Evolutionary conservation across 2,113 vertebrate genomes (phyloP), one percentile per base, ranked within the genome.

Genomic region (Gracilinanus agilis): DNA sequence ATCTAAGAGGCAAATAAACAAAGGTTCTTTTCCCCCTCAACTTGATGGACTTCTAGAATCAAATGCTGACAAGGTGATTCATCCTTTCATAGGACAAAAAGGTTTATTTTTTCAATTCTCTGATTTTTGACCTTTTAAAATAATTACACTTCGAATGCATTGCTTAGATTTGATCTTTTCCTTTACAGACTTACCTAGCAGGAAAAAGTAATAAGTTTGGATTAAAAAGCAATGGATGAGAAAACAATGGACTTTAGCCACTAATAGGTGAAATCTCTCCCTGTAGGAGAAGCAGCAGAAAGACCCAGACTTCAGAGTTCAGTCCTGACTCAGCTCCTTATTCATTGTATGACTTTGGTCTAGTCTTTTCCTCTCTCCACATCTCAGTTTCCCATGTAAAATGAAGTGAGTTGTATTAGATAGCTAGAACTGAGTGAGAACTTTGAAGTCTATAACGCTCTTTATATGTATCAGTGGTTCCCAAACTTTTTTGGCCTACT

Each of bases 51-150:
- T 83, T 40, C 67, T 40, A 2, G n/a, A 7, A 83, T 40, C n/a
- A 83, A 40, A 83, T 23, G 67, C 67, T 83, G 67, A 83, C 67
- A 83, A 83, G 67, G n/a, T 83, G 67, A 83, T 83, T 83, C n/a
- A 83, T 83, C 67, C 67, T 83, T 83, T 83, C 23, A 83, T 83
- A 83, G 67, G 67, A 40, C 67, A 83, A 83, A 75, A 83, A 40
- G 67, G n/a, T 83, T 83, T 83, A 83, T 83, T 83, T 83, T 34
- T 83, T 83, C 67, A 83, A 40, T 83, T 83, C 67, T 83, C n/a
- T 83, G 67, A 40, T 83, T 83, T 83, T 83, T 83, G 67, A 83
- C 67, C 67, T 83, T 83, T 83, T 83, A 83, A 83, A 83, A 83
- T 40, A 83, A 83, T 83, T 83, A 40, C 23, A 83, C n/a, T 83